Evolutionary conservation across 2,113 vertebrate genomes (phyloP).

Genomic region (Eretmochelys imbricata): DNA sequence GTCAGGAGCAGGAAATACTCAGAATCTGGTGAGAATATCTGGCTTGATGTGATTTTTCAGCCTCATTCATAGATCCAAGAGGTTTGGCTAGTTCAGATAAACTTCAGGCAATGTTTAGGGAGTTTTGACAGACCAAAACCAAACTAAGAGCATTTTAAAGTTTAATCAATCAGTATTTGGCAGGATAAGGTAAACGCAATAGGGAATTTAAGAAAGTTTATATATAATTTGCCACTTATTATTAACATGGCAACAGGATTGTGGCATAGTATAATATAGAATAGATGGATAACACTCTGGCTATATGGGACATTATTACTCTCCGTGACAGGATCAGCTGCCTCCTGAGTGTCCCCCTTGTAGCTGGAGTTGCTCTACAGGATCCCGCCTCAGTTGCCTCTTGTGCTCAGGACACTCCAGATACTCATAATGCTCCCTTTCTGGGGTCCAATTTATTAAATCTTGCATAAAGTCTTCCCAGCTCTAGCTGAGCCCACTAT

Average conservation of each 20-base stretch:
- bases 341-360: background rate
- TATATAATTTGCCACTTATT: constrained; percentile 51
- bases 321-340: background rate
- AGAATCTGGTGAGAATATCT: background rate
- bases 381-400: background rate
- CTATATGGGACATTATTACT: background rate
- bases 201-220: constrained; percentile 33
- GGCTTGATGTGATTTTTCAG: background rate
- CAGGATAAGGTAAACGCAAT: constrained; percentile 40
- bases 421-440: background rate
- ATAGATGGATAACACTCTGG: background rate
- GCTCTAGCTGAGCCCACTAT: too few species aligned
- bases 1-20: background rate
- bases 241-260: constrained; percentile 15
- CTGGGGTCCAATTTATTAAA: background rate
- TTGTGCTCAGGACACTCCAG: background rate
- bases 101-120: constrained; percentile 36
- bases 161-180: constrained; percentile 57
- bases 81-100: constrained; percentile 5
- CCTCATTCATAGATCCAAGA: background rate
- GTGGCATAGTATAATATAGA: background rate
- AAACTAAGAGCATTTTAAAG: constrained; percentile 34
- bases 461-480: too few species aligned
- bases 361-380: background rate
- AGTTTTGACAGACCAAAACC: constrained; percentile 25